Percentiles rank a stretch among this genome's conserved stretches.
phyloP scores from a whole-genome alignment of 2,888 invertebrate genomes.

The Xestobium rufovillosum region DNA sequence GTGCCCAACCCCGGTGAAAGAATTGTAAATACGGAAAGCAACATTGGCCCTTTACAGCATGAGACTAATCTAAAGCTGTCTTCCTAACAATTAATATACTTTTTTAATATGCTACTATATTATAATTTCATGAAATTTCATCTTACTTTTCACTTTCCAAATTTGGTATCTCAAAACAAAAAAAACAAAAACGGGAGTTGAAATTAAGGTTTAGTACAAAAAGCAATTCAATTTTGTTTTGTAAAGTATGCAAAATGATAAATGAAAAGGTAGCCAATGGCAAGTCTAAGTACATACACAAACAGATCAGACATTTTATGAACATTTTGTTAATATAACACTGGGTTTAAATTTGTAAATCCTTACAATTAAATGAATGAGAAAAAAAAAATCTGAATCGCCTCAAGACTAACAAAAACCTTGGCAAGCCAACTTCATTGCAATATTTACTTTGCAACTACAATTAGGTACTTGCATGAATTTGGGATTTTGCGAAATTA shows the following conservation, averaged over 20 bases:
- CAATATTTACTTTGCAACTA: too few species aligned
- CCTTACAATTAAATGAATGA: too few species aligned
- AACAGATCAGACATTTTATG: conserved; percentile 34
- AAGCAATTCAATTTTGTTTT: too few species aligned
- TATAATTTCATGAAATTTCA: conserved; percentile 27
- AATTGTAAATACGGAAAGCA: conserved; percentile 41
- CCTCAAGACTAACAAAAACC: too few species aligned
- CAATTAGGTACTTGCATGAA: too few species aligned
- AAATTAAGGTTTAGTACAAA: neutral
- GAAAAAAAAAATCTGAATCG: too few species aligned
- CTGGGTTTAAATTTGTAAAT: neutral
- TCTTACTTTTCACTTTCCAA: conserved; percentile 29
- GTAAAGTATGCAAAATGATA: too few species aligned
- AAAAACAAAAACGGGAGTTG: neutral
- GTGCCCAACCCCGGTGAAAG: conserved; percentile 45
- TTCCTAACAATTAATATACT: conserved; percentile 42
- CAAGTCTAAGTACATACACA: conserved; percentile 37
- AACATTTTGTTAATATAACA: neutral
- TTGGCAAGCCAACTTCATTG: too few species aligned
- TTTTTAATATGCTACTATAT: conserved; percentile 33
- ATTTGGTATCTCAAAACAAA: neutral
- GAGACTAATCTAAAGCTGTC: conserved; percentile 39
- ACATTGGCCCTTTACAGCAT: conserved; percentile 44
- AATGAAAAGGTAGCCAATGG: conserved; percentile 24
- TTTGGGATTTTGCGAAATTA: too few species aligned